phyloP scores from a whole-genome alignment of 2,113 vertebrate species.

The Morone saxatilis region DNA sequence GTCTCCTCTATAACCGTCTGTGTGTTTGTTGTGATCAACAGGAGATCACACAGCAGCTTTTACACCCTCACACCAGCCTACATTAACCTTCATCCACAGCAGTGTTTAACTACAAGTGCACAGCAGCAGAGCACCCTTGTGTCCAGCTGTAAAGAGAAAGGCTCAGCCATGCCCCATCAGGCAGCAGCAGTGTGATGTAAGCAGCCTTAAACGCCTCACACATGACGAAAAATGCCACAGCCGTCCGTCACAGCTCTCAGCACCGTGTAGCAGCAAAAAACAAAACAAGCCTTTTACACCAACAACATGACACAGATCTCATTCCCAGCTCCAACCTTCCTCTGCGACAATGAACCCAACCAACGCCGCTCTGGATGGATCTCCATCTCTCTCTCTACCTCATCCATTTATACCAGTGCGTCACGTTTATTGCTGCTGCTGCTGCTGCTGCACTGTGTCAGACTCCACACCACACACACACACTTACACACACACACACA shows the following conservation, averaged over 20 bases:
- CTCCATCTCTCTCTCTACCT: background rate
- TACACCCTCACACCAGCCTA: background rate
- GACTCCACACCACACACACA: background rate
- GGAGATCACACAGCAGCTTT: background rate
- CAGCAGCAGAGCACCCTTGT: slow-evolving; percentile 29
- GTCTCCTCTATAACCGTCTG: background rate
- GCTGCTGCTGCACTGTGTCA: slow-evolving; percentile 13
- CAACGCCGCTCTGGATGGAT: slow-evolving; percentile 13
- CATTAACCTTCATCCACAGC: background rate
- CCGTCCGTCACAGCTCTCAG: background rate
- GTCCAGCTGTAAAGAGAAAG: slow-evolving; percentile 19
- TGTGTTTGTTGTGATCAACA: slow-evolving; percentile 15
- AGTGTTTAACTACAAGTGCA: background rate
- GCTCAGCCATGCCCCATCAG: slow-evolving; percentile 22
- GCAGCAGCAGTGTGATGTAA: slow-evolving; percentile 35
- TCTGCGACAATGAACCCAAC: slow-evolving; percentile 38
- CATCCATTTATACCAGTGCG: slow-evolving; percentile 43
- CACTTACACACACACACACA: background rate
- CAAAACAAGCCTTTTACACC: background rate
- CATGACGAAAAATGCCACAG: slow-evolving; percentile 35
- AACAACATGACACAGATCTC: background rate
- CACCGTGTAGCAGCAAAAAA: background rate
- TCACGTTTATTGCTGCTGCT: slow-evolving; percentile 43
- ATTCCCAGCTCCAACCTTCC: background rate
- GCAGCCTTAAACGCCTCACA: slow-evolving; percentile 7